Conservation (phyloP, 2,797 vertebrate genomes). For the Clamator glandarius region DNA sequence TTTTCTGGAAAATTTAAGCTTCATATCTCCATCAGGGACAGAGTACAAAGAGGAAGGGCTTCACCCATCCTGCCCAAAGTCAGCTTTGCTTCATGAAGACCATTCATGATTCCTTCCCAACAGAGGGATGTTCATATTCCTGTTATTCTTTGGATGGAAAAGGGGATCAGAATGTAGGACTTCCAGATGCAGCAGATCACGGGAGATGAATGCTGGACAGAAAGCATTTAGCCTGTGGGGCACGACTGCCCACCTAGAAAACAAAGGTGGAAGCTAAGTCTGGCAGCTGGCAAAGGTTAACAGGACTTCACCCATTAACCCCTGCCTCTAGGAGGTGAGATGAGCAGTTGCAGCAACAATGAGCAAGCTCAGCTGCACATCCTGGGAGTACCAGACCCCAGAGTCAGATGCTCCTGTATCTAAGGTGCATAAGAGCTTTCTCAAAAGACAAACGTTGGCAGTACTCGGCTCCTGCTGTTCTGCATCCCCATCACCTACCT, state of each 20-base stretch:
- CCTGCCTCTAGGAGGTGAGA: background rate
- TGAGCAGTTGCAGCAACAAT: accelerated
- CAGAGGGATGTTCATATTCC: background rate
- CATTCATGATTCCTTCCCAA: background rate
- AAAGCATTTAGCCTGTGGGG: background rate
- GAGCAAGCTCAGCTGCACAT: background rate
- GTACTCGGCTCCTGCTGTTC: background rate
- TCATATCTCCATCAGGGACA: background rate
- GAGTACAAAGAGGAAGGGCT: background rate
- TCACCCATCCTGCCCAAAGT: too few species aligned
- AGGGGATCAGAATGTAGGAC: background rate
- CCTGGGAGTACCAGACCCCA: background rate
- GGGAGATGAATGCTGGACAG: background rate
- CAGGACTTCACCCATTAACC: background rate
- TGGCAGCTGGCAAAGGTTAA: background rate
- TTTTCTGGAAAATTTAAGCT: background rate
- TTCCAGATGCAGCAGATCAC: accelerated
- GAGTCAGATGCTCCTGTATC: background rate
- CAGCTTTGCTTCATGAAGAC: background rate
- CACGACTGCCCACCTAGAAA: background rate
- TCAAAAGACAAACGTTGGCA: background rate
- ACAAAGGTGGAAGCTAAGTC: background rate
- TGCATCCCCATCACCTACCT: background rate
- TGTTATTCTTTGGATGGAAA: background rate
- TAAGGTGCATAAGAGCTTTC: background rate